Evolutionary conservation across 2,888 invertebrate species (phyloP), one percentile per base, ranked within the genome.

Genomic region (Abrostola tripartita): DNA sequence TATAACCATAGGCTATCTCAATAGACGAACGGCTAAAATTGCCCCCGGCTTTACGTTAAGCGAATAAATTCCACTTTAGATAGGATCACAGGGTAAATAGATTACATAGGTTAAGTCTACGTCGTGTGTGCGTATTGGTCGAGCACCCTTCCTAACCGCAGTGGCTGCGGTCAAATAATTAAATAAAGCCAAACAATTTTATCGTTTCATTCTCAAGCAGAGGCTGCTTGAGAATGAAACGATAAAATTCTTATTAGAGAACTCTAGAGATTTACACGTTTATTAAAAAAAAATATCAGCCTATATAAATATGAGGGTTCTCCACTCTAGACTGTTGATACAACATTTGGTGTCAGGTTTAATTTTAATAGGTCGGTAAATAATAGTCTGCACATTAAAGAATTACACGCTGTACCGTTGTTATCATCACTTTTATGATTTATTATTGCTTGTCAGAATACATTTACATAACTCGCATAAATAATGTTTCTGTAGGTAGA

Each of bases 31-130:
- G 6, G 36, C 12, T 52, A 42, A 55, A 41, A 54, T 55, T 61
- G 44, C 42, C 37, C 52, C 7, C 35, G 14, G 10, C 10, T 38
- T 55, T 6, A 24, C 24, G 61, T 60, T 35, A 57, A 51, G 12
- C 54, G 12, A 52, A 58, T 61, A 64, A 59, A 70, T 60, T 44
- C 42, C 44, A 51, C 42, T 61, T 55, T 38, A 40, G n/a, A 51
- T 41, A 35, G 51, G 57, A 47, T 62, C 51, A 44, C 40, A 58
- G 47, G 54, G 41, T 74, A 71, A 65, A 64, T 44, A 53, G 44
- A 70, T 65, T 59, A 65, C 38, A 14, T 36, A 56, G 51, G 60
- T 59, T 42, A 58, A 65, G 49, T 37, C 47, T 74, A 76, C 54
- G 12, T 14, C 10, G 44, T 24, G 9, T 9, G 44, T 47, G 14